Base-by-base conservation (phyloP, 1,140 invertebrate species). In the Cardiocondyla obscurior region DNA sequence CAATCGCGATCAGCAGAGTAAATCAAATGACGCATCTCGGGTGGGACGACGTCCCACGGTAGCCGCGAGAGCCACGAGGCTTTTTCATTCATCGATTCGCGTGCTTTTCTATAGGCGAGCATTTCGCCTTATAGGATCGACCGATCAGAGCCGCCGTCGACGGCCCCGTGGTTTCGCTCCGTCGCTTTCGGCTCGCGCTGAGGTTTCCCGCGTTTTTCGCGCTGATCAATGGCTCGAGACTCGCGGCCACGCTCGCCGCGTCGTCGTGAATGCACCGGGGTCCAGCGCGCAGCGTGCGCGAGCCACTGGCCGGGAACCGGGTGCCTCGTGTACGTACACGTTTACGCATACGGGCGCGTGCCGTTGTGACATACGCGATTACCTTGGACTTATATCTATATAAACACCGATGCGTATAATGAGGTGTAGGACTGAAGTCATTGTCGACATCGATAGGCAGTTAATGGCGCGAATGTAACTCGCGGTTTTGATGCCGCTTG, bases 301-400 rank as follows among this genome's bases (percentile, higher is more conserved):
- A 25, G 39, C 46, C 30, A 25, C 22, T 19, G 42, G 19, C 5
- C 33, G 36, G n/a, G 39, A 39, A 53, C 46, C 65, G 46, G 33
- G 30, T 22, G 36, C 25, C 70, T 30, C 70, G 55, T 30, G 6
- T 36, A 39, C n/a, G n/a, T 39, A 72, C 81, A 57, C 42, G 73
- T 67, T 36, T 79, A 82, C 81, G 69, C 79, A 65, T 14, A 51
- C 73, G 44, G n/a, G 60, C 73, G 85, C 65, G 57, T 76, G 73
- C 44, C 82, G 84, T 93, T 93, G 92, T 92, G 92, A 93, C 92
- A 93, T 93, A 93, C 90, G 91, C 86, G 91, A 93, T 93, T 92
- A 91, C 93, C 92, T 93, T 93, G 93, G 90, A 90, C 90, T 93
- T 92, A 90, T 89, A 88, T 81, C 82, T 87, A 55, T 76, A 79